A percentile compares a stretch with the other conserved stretches of the same genome.
phyloP scores from a whole-genome alignment of 2,113 vertebrate genomes.

The Clupea harengus region DNA sequence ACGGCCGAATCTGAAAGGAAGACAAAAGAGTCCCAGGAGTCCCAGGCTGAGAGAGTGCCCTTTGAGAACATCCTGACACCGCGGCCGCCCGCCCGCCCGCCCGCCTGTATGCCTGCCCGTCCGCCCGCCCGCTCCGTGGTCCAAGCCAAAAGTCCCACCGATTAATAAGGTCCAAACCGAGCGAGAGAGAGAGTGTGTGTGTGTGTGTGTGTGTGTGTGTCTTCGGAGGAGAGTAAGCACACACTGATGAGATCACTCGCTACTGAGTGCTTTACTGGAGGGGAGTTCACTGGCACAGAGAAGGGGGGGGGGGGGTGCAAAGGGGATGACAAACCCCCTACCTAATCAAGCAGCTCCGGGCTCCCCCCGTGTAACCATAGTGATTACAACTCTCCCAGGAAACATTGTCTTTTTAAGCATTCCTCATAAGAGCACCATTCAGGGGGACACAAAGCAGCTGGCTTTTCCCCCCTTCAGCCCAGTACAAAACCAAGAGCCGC shows the following conservation, averaged over 20 bases:
- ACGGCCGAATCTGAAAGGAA: conserved; percentile 53
- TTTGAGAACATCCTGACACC: conserved; percentile 49
- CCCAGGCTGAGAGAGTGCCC: conserved; percentile 44
- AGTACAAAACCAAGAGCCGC: neutral
- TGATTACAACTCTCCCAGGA: conserved; percentile 51
- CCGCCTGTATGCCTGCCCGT: neutral
- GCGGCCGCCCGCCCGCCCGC: neutral
- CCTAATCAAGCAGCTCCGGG: conserved; percentile 33
- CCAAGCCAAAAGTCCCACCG: neutral
- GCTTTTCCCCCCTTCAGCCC: conserved; percentile 35
- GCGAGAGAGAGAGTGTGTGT: neutral
- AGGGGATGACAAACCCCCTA: conserved; percentile 34
- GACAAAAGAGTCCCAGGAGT: conserved; percentile 51
- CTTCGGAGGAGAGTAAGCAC: neutral
- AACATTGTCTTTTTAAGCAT: conserved; percentile 58
- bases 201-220: neutral
- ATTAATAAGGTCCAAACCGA: conserved; percentile 10
- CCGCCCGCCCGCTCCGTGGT: neutral
- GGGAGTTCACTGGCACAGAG: conserved; percentile 9
- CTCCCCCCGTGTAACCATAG: conserved; percentile 52
- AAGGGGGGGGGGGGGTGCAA: neutral
- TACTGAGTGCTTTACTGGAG: conserved; percentile 16
- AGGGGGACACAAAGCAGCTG: conserved; percentile 53
- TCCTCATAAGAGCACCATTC: conserved; percentile 51
- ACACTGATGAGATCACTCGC: conserved; percentile 22